phyloP scores from a whole-genome alignment of 2,797 vertebrate species.

The Eulemur coronatus region DNA sequence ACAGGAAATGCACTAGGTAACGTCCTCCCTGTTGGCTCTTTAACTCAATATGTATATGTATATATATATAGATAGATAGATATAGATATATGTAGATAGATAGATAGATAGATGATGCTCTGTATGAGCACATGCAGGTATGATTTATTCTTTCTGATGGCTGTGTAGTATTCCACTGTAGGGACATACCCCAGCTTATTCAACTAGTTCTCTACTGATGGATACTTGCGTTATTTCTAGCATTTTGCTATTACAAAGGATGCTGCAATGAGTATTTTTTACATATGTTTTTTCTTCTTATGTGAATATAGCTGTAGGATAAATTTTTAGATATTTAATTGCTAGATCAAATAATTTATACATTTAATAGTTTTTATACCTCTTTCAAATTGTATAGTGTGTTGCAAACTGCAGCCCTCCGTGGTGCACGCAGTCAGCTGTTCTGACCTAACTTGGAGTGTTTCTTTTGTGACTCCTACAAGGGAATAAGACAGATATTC shows the following conservation, averaged over 20 bases:
- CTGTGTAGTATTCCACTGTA: not conserved
- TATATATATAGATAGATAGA: too few species aligned
- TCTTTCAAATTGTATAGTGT: not conserved
- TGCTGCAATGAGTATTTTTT: not conserved
- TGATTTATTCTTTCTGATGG: not conserved
- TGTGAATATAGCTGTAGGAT: not conserved
- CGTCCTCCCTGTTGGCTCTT: not conserved
- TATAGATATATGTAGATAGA: not conserved
- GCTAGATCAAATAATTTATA: not conserved
- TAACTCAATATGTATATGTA: not conserved
- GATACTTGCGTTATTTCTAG: too few species aligned
- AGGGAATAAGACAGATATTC: not conserved
- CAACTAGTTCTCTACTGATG: not conserved
- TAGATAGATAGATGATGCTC: not conserved
- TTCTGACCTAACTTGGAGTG: not conserved
- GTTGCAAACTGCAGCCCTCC: not conserved
- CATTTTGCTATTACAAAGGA: not conserved
- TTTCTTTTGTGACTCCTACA: not conserved
- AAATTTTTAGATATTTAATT: not conserved
- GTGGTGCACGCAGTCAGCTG: fast-evolving
- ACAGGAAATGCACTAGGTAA: not conserved
- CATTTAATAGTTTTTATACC: not conserved
- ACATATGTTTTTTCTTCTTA: not conserved
- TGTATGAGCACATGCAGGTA: not conserved
- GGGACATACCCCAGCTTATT: not conserved